Conservation (phyloP, 2,797 vertebrate genomes). For the Peromyscus eremicus region DNA sequence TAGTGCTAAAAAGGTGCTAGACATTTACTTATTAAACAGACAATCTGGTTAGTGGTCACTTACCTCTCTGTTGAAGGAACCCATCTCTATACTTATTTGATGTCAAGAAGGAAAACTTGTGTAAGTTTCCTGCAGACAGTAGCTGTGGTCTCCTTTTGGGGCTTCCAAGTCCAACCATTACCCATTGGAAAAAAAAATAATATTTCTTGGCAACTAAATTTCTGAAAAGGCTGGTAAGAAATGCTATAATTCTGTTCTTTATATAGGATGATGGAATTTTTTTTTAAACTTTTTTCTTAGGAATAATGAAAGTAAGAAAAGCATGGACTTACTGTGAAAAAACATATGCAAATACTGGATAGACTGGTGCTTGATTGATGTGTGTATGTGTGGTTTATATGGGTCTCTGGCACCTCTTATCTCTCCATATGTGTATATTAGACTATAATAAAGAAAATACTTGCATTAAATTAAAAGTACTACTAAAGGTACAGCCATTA, state of each 20-base stretch:
- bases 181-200: neutral
- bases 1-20: neutral
- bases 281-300: neutral
- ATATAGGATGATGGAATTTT: neutral
- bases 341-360: neutral
- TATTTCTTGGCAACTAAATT: constrained; percentile 56
- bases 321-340: neutral
- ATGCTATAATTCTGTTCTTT: neutral
- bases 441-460: neutral
- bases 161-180: constrained; percentile 22
- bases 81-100: neutral
- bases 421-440: neutral
- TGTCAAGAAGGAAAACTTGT: neutral
- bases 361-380: neutral
- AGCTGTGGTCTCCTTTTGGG: neutral
- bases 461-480: constrained; percentile 22
- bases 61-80: neutral
- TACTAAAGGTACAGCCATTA: neutral
- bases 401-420: neutral
- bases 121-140: neutral
- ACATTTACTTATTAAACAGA: constrained; percentile 7
- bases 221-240: constrained; percentile 24
- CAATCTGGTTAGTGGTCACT: constrained; percentile 22
- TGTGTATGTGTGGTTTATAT: neutral
- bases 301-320: constrained; percentile 41